A percentile compares a stretch with the other conserved stretches of the same genome.
phyloP scores from a whole-genome alignment of 2,888 invertebrate species.

The Ophion ventricosus region DNA sequence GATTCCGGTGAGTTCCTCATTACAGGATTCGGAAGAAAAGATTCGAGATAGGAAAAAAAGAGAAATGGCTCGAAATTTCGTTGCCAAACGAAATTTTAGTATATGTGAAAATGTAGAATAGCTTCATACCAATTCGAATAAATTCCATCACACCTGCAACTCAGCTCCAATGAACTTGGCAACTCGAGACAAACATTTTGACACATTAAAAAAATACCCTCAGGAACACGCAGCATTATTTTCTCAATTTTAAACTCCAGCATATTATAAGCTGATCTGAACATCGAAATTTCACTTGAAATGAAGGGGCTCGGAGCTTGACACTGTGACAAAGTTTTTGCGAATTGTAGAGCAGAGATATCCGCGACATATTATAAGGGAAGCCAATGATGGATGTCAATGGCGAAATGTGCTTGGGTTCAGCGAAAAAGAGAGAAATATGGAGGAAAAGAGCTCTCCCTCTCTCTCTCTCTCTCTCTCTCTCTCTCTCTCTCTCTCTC shows the following conservation, averaged over 20 bases:
- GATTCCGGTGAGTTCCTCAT: too few species aligned
- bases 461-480: background rate
- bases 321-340: conserved; percentile 1
- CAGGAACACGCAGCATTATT: background rate
- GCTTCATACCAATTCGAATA: too few species aligned
- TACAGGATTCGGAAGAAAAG: too few species aligned
- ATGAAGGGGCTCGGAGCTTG: background rate
- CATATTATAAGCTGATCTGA: background rate
- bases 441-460: background rate
- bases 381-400: conserved; percentile 43
- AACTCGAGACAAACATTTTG: background rate
- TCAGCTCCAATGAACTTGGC: too few species aligned
- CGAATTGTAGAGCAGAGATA: conserved; percentile 29
- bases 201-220: background rate
- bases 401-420: conserved; percentile 27
- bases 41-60: too few species aligned
- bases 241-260: background rate
- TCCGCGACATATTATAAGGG: conserved; percentile 33
- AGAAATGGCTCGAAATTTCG: too few species aligned
- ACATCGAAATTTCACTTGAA: background rate
- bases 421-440: conserved; percentile 10
- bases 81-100: too few species aligned
- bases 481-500: background rate
- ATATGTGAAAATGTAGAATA: too few species aligned
- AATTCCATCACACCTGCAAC: too few species aligned